Percentiles rank a stretch among this genome's conserved stretches.
Conservation (phyloP, 2,888 invertebrate species). For the Lamproptera curius region DNA sequence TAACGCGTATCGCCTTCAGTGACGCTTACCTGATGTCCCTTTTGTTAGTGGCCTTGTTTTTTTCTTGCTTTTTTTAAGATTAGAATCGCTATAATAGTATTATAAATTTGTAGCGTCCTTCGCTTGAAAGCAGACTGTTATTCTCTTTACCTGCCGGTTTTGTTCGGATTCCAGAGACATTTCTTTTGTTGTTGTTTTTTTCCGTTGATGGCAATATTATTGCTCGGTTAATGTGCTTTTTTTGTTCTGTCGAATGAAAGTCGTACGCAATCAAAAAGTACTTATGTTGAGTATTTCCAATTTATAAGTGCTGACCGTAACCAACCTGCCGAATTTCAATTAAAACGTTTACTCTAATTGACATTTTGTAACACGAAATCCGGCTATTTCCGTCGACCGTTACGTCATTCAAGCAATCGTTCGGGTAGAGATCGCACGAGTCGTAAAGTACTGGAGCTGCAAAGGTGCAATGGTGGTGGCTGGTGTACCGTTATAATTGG, state of each 20-base stretch:
- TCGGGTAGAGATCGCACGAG: slow-evolving; percentile 24
- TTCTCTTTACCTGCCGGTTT: slow-evolving; percentile 37
- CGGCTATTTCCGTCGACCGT: not conserved
- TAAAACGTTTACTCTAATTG: too few species aligned
- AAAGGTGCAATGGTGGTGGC: slow-evolving; percentile 27
- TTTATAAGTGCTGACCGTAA: too few species aligned
- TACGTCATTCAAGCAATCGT: slow-evolving; percentile 2
- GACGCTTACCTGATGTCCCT: slow-evolving; percentile 46
- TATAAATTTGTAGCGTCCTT: slow-evolving; percentile 43
- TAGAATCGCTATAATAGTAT: slow-evolving; percentile 44
- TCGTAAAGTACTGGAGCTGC: slow-evolving; percentile 23
- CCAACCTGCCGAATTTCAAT: too few species aligned
- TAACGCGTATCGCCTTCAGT: slow-evolving; percentile 48
- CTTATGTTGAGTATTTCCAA: too few species aligned
- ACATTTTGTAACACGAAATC: too few species aligned
- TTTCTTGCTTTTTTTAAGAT: slow-evolving; percentile 35
- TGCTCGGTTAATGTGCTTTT: not conserved
- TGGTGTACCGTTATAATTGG: slow-evolving; percentile 41
- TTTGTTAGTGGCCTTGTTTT: slow-evolving; percentile 40
- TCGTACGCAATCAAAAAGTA: too few species aligned
- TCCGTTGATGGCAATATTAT: not conserved
- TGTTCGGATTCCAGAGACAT: slow-evolving; percentile 25
- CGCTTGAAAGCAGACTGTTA: slow-evolving; percentile 46
- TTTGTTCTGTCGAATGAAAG: too few species aligned
- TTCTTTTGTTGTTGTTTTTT: slow-evolving; percentile 10